phyloP scores from a whole-genome alignment of 2,797 vertebrate genomes.

The Strix occidentalis region DNA sequence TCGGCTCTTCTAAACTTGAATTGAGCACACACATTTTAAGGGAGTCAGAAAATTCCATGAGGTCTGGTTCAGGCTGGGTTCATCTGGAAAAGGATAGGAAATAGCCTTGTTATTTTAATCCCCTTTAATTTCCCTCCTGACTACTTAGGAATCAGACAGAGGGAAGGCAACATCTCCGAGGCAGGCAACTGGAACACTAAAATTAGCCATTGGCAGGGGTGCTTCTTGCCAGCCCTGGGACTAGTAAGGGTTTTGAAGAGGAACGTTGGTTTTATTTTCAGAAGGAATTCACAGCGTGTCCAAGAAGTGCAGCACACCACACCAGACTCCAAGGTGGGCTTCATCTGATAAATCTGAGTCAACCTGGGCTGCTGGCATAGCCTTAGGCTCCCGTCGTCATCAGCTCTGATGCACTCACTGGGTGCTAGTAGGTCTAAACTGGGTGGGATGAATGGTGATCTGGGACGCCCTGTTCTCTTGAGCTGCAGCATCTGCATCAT shows the following conservation, averaged over 20 bases:
- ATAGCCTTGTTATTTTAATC: background rate
- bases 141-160: background rate
- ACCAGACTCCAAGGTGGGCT: background rate
- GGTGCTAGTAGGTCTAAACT: background rate
- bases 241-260: background rate
- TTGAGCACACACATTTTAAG: background rate
- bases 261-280: background rate
- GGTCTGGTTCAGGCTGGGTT: background rate
- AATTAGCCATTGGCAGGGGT: background rate
- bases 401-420: background rate
- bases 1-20: background rate
- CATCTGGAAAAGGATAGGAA: background rate
- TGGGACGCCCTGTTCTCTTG: background rate
- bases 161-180: background rate
- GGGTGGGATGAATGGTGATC: background rate
- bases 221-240: background rate
- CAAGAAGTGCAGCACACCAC: background rate
- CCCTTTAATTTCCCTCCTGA: background rate
- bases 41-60: background rate
- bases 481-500: rapidly evolving
- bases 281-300: background rate
- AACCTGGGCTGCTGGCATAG: background rate
- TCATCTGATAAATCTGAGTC: background rate
- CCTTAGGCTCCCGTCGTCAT: background rate
- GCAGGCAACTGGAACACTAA: background rate